Evolutionary conservation across 2,113 vertebrate species (phyloP).

Genomic region (Hystrix cristata): DNA sequence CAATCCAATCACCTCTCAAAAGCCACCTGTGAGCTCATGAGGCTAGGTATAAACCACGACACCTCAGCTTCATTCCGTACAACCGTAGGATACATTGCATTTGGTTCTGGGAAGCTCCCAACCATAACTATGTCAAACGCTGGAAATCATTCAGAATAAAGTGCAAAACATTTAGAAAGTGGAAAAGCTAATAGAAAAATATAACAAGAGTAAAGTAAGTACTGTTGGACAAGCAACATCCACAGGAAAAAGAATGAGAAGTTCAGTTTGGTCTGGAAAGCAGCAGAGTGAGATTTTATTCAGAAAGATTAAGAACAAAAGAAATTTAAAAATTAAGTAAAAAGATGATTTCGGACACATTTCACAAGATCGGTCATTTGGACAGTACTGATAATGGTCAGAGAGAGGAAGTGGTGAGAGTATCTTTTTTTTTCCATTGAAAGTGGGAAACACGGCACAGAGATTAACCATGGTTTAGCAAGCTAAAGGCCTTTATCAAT

Average conservation of each 20-base stretch:
- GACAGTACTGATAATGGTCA: neutral
- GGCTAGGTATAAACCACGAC: neutral
- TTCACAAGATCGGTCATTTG: neutral
- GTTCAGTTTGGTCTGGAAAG: neutral
- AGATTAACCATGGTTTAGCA: neutral
- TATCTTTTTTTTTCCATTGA: neutral
- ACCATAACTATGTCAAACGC: neutral
- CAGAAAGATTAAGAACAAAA: neutral
- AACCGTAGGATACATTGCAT: neutral
- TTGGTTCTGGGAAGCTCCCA: neutral
- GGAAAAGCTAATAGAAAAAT: neutral
- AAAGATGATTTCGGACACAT: neutral
- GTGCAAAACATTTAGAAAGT: constrained; percentile 1
- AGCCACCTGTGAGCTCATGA: neutral
- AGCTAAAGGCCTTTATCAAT: neutral
- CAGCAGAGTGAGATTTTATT: neutral
- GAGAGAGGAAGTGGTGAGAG: neutral
- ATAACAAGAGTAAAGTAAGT: constrained; percentile 21
- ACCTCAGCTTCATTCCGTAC: neutral
- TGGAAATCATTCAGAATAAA: constrained; percentile 44
- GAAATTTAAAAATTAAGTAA: neutral
- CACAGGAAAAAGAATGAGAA: neutral
- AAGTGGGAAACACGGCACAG: neutral
- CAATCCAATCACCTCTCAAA: neutral
- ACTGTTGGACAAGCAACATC: neutral